Conservation (phyloP, 1,140 invertebrate species). For the Aethina tumida region DNA sequence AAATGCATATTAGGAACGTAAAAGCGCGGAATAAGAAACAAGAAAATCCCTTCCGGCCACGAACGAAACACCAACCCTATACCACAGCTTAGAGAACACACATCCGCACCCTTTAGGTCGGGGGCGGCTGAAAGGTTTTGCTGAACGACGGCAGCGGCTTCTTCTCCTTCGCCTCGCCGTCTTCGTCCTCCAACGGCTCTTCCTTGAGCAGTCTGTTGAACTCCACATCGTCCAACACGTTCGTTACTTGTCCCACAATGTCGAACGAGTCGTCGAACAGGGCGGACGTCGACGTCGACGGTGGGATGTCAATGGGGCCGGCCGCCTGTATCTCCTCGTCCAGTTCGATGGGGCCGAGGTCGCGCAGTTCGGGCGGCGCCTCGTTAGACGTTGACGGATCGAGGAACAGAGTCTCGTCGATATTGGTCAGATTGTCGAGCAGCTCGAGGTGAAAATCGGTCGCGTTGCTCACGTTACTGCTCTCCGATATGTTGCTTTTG, state of each 20-base stretch:
- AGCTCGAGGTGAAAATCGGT: no score
- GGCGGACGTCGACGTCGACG: neutral
- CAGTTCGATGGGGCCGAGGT: conserved; percentile 19
- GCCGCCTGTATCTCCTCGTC: conserved; percentile 11
- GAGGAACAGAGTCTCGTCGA: no score
- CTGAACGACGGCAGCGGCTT: conserved; percentile 31
- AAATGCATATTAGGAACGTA: no score
- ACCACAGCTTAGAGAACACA: neutral
- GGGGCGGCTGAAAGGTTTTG: conserved; percentile 32
- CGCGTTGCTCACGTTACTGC: no score
- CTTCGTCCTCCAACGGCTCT: conserved; percentile 19
- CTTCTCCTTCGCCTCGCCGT: conserved; percentile 28
- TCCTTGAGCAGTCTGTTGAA: conserved; percentile 20
- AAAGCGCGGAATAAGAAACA: conserved; percentile 1
- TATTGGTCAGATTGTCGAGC: no score
- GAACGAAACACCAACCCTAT: neutral
- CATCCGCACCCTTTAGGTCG: conserved; percentile 12
- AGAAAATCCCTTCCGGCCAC: no score
- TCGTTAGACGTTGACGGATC: no score
- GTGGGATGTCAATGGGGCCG: neutral
- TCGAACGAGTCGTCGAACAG: neutral
- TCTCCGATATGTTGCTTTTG: no score
- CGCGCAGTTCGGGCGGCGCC: conserved; percentile 14
- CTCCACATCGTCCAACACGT: conserved; percentile 10
- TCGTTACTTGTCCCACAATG: neutral